phyloP scores from a whole-genome alignment of 2,113 vertebrate genomes.

The Naja naja region DNA sequence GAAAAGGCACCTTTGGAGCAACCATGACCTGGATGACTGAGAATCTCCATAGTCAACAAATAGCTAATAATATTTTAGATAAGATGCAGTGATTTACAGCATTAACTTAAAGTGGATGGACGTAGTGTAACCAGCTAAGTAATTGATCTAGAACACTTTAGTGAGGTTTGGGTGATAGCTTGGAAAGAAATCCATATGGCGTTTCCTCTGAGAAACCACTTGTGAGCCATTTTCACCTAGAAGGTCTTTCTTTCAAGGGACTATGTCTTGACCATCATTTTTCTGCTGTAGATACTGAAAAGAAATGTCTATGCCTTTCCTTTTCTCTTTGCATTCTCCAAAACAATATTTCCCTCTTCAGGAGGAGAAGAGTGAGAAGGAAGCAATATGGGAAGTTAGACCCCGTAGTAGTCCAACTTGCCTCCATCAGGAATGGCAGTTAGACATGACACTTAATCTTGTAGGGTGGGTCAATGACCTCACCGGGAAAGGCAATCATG shows the following conservation, averaged over 20 bases:
- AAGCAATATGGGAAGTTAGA: too few species aligned
- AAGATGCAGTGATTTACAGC: conserved; percentile 74
- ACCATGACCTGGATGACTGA: too few species aligned
- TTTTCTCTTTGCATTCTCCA: background rate
- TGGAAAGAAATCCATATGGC: background rate
- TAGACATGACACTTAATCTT: too few species aligned
- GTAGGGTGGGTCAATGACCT: too few species aligned
- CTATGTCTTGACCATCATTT: background rate
- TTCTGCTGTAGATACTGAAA: background rate
- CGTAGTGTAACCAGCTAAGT: conserved; percentile 68
- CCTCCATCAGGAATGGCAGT: too few species aligned
- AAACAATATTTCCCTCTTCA: too few species aligned
- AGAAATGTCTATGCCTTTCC: background rate
- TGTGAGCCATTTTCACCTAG: background rate
- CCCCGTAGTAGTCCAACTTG: too few species aligned
- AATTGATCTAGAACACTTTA: conserved; percentile 74
- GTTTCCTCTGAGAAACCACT: background rate
- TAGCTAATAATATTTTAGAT: conserved; percentile 77
- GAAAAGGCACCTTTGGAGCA: too few species aligned
- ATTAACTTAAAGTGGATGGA: conserved; percentile 68
- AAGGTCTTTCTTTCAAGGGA: background rate
- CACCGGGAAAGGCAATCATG: too few species aligned
- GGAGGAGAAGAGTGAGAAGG: too few species aligned
- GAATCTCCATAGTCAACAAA: conserved; percentile 43
- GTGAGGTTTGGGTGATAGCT: background rate